These are phyloP conservation scores for Julus scanicus DNA, from an alignment of 2,888 invertebrate species.

Conservation along the genomic window DNA sequence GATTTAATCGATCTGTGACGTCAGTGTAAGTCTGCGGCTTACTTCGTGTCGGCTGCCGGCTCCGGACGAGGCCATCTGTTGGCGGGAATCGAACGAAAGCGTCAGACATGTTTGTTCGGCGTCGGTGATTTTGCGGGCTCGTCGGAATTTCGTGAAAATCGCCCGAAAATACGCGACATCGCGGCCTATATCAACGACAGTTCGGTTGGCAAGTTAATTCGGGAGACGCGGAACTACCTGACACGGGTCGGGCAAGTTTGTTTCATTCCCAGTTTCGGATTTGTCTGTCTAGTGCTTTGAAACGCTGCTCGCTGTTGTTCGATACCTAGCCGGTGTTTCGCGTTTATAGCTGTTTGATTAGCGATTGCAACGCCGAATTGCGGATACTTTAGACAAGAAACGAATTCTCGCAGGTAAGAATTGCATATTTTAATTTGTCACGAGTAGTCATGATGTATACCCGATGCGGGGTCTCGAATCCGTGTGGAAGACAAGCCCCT, in stretches of 20 bases:
- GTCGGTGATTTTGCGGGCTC: constrained; percentile 7
- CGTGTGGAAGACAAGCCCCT: neutral
- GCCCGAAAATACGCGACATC: neutral
- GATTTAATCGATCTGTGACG: no score
- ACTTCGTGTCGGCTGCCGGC: neutral
- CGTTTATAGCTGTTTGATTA: neutral
- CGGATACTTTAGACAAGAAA: neutral
- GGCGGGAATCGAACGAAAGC: constrained; percentile 38
- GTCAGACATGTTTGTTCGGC: constrained; percentile 9
- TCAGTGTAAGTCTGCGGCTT: no score
- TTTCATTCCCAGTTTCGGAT: neutral
- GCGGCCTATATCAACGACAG: neutral
- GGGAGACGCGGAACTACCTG: neutral
- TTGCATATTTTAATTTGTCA: neutral
- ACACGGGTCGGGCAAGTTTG: neutral
- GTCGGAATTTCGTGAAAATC: neutral
- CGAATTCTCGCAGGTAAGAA: neutral
- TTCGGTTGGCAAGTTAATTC: neutral
- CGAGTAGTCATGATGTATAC: no score
- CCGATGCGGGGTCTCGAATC: neutral
- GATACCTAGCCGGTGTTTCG: neutral
- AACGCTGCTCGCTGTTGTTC: neutral
- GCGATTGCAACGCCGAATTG: neutral
- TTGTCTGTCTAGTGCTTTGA: neutral
- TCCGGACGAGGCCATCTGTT: neutral